Conservation (phyloP, 2,797 vertebrate genomes). For the Acipenser oxyrinchus region DNA sequence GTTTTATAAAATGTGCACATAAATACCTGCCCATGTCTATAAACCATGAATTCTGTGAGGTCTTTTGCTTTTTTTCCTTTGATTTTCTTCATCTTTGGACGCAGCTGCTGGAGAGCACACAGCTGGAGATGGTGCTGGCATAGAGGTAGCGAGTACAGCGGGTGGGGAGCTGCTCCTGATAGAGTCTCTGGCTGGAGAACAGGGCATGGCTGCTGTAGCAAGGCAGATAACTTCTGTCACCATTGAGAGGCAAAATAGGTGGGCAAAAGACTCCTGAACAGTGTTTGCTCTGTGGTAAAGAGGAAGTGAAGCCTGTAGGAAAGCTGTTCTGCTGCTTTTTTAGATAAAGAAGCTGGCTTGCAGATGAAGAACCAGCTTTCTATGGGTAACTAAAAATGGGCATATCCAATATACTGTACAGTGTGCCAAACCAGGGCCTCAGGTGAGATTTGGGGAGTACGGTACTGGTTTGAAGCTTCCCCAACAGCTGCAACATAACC, state of each 20-base stretch:
- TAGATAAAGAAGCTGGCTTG: slow-evolving; percentile 12
- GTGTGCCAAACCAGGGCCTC: too few relatives aligned
- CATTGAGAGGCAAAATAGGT: neutral
- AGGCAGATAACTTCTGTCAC: too few relatives aligned
- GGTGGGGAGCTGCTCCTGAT: neutral
- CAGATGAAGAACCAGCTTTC: slow-evolving; percentile 25
- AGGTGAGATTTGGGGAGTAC: too few relatives aligned
- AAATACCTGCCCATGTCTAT: too few relatives aligned
- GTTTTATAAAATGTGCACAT: too few relatives aligned
- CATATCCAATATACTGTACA: neutral
- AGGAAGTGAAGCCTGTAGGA: neutral
- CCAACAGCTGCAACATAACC: too few relatives aligned
- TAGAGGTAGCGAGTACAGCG: neutral
- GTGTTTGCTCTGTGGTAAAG: neutral
- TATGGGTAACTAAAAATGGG: slow-evolving; percentile 1
- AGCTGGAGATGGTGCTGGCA: neutral
- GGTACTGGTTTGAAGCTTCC: too few relatives aligned
- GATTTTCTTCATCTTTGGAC: too few relatives aligned
- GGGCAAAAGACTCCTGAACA: neutral
- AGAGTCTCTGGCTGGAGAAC: too few relatives aligned
- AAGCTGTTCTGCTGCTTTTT: neutral
- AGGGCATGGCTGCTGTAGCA: neutral
- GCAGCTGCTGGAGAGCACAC: too few relatives aligned
- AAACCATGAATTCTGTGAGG: too few relatives aligned
- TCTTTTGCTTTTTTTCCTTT: too few relatives aligned